phyloP scores from a whole-genome alignment of 2,888 invertebrate genomes.

The Drosophila planitibia region DNA sequence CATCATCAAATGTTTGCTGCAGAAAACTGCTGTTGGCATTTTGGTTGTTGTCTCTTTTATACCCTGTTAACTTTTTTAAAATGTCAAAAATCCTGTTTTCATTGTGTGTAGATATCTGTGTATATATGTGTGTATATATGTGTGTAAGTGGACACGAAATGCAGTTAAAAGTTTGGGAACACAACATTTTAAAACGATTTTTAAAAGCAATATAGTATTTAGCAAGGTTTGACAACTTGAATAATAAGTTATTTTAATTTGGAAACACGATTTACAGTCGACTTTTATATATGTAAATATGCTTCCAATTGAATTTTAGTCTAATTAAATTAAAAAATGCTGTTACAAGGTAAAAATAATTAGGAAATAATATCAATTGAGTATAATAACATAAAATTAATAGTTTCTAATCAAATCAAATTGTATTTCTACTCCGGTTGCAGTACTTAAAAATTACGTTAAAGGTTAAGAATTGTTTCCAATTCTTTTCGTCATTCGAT shows the following conservation, averaged over 20 bases:
- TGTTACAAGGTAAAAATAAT: not conserved
- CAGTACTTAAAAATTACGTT: not conserved
- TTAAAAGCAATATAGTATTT: not conserved
- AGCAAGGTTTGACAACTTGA: not conserved
- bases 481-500: not conserved
- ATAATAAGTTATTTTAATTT: not conserved
- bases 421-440: not conserved
- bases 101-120: not conserved
- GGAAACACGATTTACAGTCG: not conserved
- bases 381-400: not conserved
- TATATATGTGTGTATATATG: not conserved
- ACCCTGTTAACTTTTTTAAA: constrained; percentile 20
- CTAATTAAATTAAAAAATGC: not conserved
- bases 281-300: not conserved
- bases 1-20: constrained; percentile 21
- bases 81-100: not conserved
- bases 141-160: not conserved
- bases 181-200: too few relatives aligned
- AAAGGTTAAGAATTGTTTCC: not conserved
- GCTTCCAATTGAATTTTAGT: not conserved
- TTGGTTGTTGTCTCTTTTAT: constrained; percentile 27
- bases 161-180: not conserved
- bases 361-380: not conserved
- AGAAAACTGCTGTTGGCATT: constrained; percentile 52
- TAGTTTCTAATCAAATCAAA: not conserved